A percentile compares a stretch with the other conserved stretches of the same genome.
These are phyloP conservation scores for Drosophila lacteicornis DNA, from an alignment of 1,140 invertebrate species.

Conservation along the genomic window DNA sequence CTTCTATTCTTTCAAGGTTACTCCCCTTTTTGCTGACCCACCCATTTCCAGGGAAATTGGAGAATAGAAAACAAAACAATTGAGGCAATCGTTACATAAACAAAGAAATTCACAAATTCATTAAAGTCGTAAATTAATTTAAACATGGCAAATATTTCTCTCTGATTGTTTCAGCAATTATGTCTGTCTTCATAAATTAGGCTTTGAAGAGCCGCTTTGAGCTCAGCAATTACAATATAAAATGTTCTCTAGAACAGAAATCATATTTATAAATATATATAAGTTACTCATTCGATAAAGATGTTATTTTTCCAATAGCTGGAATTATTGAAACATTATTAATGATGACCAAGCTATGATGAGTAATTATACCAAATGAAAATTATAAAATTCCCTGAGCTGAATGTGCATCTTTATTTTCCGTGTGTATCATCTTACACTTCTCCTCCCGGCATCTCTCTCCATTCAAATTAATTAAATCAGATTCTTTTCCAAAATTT, in stretches of 20 bases:
- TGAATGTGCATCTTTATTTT: constrained; percentile 10
- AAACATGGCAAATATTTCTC: constrained; percentile 40
- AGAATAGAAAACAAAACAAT: constrained; percentile 64
- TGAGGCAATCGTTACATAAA: constrained; percentile 40
- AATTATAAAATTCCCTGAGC: constrained; percentile 2
- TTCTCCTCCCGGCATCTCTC: constrained; percentile 1
- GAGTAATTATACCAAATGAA: not conserved
- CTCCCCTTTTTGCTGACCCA: not conserved
- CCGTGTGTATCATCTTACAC: constrained; percentile 30
- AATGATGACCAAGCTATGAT: not conserved
- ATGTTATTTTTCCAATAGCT: not conserved
- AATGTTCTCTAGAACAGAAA: not conserved
- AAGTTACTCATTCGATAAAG: not conserved
- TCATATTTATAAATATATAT: constrained; percentile 1
- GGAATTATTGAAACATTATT: not conserved
- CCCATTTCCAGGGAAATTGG: constrained; percentile 38
- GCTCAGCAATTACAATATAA: constrained; percentile 9
- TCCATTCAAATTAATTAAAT: constrained; percentile 63
- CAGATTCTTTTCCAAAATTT: constrained; percentile 53
- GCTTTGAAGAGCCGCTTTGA: constrained; percentile 57
- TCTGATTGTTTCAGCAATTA: constrained; percentile 47
- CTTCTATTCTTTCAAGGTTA: not conserved
- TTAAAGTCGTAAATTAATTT: constrained; percentile 75
- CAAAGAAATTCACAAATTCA: constrained; percentile 18
- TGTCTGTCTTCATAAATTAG: constrained; percentile 42